phyloP scores from a whole-genome alignment of 1,140 invertebrate species.

The Ips typographus region DNA sequence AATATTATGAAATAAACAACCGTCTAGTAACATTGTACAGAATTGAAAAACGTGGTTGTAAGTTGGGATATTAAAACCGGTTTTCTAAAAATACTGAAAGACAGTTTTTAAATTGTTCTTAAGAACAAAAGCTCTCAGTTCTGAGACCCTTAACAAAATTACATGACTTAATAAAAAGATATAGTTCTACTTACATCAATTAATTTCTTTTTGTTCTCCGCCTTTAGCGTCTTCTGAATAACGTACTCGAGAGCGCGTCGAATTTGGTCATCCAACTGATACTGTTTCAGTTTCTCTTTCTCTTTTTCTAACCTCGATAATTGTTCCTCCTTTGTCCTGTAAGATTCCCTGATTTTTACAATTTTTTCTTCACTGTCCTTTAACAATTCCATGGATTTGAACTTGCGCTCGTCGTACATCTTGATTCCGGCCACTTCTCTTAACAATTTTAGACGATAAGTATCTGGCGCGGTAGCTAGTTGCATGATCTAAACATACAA shows the following conservation, averaged over 20 bases:
- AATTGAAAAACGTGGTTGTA: too few species aligned
- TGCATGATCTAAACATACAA: constrained; percentile 84
- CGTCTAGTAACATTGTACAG: too few species aligned
- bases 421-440: constrained; percentile 94
- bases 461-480: constrained; percentile 99
- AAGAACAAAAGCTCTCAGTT: too few species aligned
- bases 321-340: constrained; percentile 96
- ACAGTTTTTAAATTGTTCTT: too few species aligned
- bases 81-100: too few species aligned
- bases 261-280: constrained; percentile 98
- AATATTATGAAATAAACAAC: too few species aligned
- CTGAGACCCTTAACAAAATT: background rate
- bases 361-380: constrained; percentile 97
- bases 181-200: constrained; percentile 63
- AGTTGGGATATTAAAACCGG: too few species aligned
- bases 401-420: constrained; percentile 96
- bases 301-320: constrained; percentile 96
- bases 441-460: constrained; percentile 91
- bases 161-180: background rate
- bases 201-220: constrained; percentile 90
- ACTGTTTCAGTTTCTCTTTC: constrained; percentile 99
- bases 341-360: constrained; percentile 96
- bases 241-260: constrained; percentile 95
- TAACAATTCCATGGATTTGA: constrained; percentile 92
- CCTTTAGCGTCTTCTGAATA: constrained; percentile 95